Evolutionary conservation across 1,140 invertebrate species (phyloP).

Genomic region (Hycleus phaleratus): DNA sequence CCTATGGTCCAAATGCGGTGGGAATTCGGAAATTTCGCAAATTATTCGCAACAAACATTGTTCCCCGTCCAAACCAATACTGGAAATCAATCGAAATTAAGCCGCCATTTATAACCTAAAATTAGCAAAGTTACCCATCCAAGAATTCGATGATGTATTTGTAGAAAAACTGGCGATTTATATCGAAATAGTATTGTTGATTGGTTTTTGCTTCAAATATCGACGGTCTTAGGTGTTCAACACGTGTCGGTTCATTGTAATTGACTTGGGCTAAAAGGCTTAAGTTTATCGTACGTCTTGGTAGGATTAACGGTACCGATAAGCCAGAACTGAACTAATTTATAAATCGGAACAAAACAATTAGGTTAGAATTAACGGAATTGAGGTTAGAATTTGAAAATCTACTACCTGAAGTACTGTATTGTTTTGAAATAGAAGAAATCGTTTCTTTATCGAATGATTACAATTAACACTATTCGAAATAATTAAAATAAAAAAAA

Average conservation of each 20-base stretch:
- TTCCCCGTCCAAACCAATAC: conserved; percentile 22
- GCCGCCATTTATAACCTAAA: not conserved
- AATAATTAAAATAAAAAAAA: too few relatives aligned
- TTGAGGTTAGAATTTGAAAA: not conserved
- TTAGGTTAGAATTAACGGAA: not conserved
- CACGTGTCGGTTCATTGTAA: conserved; percentile 22
- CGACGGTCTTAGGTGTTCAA: conserved; percentile 17
- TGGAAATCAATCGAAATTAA: conserved; percentile 3
- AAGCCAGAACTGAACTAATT: conserved; percentile 1
- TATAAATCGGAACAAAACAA: not conserved
- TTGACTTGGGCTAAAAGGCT: conserved; percentile 22
- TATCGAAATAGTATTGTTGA: conserved; percentile 13
- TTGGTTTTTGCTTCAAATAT: conserved; percentile 21
- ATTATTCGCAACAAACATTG: conserved; percentile 21
- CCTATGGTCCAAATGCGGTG: conserved; percentile 20
- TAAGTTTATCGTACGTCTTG: conserved; percentile 24
- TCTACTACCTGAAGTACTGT: conserved; percentile 10
- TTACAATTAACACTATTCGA: not conserved
- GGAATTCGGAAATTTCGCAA: conserved; percentile 24
- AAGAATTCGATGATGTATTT: conserved; percentile 25
- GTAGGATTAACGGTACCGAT: conserved; percentile 22
- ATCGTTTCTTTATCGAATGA: conserved; percentile 4
- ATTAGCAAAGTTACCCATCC: conserved; percentile 18
- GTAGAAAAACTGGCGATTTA: conserved; percentile 27
- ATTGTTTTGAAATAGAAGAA: conserved; percentile 5